A percentile compares a stretch with the other conserved stretches of the same genome.
These are phyloP conservation scores for Mus caroli DNA, from an alignment of 2,797 vertebrate species.

Conservation along the genomic window DNA sequence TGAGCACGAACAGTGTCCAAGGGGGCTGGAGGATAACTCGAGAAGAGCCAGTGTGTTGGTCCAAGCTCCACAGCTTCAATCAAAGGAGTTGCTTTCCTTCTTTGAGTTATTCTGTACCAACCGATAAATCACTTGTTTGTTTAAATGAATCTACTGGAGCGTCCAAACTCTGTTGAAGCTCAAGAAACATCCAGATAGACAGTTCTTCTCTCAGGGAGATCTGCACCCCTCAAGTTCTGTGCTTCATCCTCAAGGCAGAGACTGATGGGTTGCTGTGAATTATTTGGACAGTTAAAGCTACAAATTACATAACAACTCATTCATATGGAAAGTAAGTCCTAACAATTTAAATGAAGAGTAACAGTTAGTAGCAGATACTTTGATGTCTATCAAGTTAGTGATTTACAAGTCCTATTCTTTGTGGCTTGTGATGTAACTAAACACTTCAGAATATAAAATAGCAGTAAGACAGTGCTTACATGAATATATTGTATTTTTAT, in stretches of 20 bases:
- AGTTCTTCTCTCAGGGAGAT: conserved; percentile 6
- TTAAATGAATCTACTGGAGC: background rate
- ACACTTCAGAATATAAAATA: conserved; percentile 42
- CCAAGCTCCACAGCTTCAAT: background rate
- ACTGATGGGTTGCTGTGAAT: conserved; percentile 43
- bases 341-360: conserved; percentile 70
- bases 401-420: conserved; percentile 73
- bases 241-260: conserved; percentile 59
- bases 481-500: conserved; percentile 74
- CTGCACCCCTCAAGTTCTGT: conserved; percentile 34
- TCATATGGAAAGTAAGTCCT: conserved; percentile 52
- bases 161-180: background rate
- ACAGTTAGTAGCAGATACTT: background rate
- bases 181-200: background rate
- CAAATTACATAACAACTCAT: conserved; percentile 69
- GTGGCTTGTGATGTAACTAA: conserved; percentile 66
- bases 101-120: background rate
- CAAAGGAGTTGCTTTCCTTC: conserved; percentile 10
- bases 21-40: background rate
- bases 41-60: background rate
- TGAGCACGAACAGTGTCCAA: background rate
- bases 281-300: conserved; percentile 51
- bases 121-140: background rate
- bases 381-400: conserved; percentile 34
- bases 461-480: conserved; percentile 24